These are phyloP conservation scores for Triplophysa bombifrons DNA, from an alignment of 2,797 vertebrate species.

Conservation along the genomic window DNA sequence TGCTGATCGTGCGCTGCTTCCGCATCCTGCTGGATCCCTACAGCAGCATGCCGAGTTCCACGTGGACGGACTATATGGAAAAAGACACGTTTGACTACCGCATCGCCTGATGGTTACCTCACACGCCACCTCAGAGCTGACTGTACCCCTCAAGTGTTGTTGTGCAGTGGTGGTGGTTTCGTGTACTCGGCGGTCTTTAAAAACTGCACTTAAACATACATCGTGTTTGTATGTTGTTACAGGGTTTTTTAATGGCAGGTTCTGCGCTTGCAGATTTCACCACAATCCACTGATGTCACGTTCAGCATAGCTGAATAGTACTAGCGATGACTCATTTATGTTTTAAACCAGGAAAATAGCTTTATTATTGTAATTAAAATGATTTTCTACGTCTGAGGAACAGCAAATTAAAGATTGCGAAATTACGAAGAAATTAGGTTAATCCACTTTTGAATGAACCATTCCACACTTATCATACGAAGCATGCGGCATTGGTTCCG, in stretches of 20 bases:
- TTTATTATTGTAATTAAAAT: conserved; percentile 30
- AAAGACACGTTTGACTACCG: conserved; percentile 86
- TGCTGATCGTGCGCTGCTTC: conserved; percentile 86
- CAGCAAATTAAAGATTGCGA: conserved; percentile 15
- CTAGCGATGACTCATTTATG: conserved; percentile 57
- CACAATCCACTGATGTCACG: conserved; percentile 56
- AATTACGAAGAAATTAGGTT: conserved; percentile 1
- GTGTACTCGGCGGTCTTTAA: conserved; percentile 35
- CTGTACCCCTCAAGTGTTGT: conserved; percentile 29
- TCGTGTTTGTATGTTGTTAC: conserved; percentile 42
- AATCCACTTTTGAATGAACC: conserved; percentile 44
- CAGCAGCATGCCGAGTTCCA: conserved; percentile 86
- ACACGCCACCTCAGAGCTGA: conserved; percentile 34
- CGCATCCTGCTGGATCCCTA: conserved; percentile 87
- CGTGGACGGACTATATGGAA: conserved; percentile 87
- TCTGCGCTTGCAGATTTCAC: conserved; percentile 49
- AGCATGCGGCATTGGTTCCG: conserved; percentile 52
- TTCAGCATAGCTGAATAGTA: conserved; percentile 53
- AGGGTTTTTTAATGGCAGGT: conserved; percentile 47
- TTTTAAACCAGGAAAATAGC: conserved; percentile 45
- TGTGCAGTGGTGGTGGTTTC: conserved; percentile 27
- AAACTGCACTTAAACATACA: conserved; percentile 42
- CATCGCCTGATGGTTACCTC: conserved; percentile 74
- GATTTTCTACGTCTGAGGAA: conserved; percentile 36
- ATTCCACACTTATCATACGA: conserved; percentile 47